Conservation (phyloP, 1,140 invertebrate species). For the Aphaenogaster rudis region DNA sequence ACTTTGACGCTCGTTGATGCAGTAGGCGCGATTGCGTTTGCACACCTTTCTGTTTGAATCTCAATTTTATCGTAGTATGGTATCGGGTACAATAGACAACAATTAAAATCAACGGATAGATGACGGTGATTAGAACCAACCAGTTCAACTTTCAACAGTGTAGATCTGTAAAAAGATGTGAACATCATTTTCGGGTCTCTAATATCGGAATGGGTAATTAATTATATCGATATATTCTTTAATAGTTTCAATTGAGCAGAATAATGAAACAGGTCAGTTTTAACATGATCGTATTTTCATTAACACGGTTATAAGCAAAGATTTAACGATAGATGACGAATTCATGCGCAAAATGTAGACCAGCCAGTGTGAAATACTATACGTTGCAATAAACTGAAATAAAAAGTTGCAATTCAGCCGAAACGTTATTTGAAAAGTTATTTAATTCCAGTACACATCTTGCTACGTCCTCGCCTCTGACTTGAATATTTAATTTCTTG, state of each 20-base stretch:
- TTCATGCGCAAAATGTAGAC: constrained; percentile 30
- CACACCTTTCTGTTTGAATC: constrained; percentile 51
- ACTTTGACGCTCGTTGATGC: constrained; percentile 41
- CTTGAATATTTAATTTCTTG: constrained; percentile 55
- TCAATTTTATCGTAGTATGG: constrained; percentile 61
- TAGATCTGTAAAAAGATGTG: background rate
- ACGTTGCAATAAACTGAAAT: constrained; percentile 38
- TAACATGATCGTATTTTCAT: background rate
- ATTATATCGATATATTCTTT: background rate
- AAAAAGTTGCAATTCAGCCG: constrained; percentile 40
- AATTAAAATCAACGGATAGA: background rate
- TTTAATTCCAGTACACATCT: constrained; percentile 50
- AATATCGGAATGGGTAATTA: background rate
- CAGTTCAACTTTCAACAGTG: background rate
- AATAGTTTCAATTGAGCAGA: background rate
- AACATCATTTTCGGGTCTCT: background rate
- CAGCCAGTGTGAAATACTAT: constrained; percentile 2
- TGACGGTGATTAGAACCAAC: background rate
- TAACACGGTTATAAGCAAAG: constrained; percentile 7
- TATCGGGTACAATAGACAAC: constrained; percentile 25
- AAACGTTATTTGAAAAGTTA: constrained; percentile 39
- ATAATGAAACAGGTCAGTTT: background rate
- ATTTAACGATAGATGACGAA: background rate
- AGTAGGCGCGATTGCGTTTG: constrained; percentile 28
- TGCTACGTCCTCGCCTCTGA: constrained; percentile 23